Evolutionary conservation across 2,797 vertebrate genomes (phyloP).

Genomic region (Parauchenoglanis punctatus): DNA sequence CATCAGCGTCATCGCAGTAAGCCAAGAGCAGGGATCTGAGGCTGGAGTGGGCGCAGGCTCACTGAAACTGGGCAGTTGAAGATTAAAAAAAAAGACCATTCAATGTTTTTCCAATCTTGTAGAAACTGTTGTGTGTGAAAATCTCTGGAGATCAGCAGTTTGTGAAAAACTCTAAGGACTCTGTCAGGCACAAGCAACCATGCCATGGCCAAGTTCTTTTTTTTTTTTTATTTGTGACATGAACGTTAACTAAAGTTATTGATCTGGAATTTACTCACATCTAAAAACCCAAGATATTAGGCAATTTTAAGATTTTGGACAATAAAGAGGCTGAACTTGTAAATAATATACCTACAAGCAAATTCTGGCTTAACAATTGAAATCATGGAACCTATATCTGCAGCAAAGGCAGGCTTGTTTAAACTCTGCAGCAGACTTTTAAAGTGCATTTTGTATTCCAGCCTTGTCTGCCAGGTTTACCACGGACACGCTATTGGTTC

Average conservation of each 20-base stretch:
- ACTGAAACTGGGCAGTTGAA: not conserved
- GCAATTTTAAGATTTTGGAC: not conserved
- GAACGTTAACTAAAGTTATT: not conserved
- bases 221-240: not conserved
- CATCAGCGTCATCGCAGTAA: not conserved
- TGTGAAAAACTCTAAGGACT: not conserved
- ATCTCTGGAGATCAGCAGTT: not conserved
- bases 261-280: not conserved
- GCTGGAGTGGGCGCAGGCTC: not conserved
- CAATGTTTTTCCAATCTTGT: constrained; percentile 6
- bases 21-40: not conserved
- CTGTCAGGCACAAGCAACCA: not conserved
- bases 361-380: not conserved
- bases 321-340: not conserved
- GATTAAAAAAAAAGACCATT: not conserved
- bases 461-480: constrained; percentile 19
- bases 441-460: constrained; percentile 21
- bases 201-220: not conserved
- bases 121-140: not conserved
- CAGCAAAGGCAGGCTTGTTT: not conserved
- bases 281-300: not conserved
- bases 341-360: not conserved
- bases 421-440: not conserved
- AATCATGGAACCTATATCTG: not conserved
- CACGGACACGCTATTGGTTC: constrained; percentile 20